Evolutionary conservation across 2,888 invertebrate genomes (phyloP).

Genomic region (Syrphus vitripennis): DNA sequence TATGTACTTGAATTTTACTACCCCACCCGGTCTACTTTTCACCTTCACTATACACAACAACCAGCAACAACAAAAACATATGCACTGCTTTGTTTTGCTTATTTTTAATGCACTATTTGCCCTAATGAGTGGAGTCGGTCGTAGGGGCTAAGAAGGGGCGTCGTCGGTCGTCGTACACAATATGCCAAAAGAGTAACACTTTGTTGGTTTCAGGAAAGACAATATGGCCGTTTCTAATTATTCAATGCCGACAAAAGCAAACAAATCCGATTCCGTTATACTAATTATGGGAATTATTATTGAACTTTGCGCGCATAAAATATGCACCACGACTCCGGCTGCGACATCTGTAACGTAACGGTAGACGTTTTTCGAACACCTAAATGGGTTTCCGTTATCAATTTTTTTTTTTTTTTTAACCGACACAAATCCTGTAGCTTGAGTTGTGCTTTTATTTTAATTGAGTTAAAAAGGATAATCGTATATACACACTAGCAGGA

Average conservation of each 20-base stretch:
- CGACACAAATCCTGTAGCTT: constrained; percentile 29
- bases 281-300: neutral
- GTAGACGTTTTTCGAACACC: neutral
- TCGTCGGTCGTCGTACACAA: neutral
- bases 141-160: neutral
- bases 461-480: neutral
- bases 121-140: constrained; percentile 37
- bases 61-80: neutral
- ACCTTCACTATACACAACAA: neutral
- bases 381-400: neutral
- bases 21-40: constrained; percentile 55
- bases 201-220: constrained; percentile 61
- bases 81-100: constrained; percentile 46
- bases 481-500: too few relatives aligned
- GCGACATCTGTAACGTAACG: neutral
- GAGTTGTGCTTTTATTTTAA: constrained; percentile 12
- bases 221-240: constrained; percentile 9
- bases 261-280: constrained; percentile 9
- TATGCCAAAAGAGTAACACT: constrained; percentile 39
- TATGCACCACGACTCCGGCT: neutral
- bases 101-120: constrained; percentile 65
- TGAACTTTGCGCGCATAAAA: neutral
- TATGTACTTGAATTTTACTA: constrained; percentile 61
- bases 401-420: too few relatives aligned
- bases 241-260: constrained; percentile 50